Conservation (phyloP, 2,113 vertebrate genomes). For the Chaetops frenatus region DNA sequence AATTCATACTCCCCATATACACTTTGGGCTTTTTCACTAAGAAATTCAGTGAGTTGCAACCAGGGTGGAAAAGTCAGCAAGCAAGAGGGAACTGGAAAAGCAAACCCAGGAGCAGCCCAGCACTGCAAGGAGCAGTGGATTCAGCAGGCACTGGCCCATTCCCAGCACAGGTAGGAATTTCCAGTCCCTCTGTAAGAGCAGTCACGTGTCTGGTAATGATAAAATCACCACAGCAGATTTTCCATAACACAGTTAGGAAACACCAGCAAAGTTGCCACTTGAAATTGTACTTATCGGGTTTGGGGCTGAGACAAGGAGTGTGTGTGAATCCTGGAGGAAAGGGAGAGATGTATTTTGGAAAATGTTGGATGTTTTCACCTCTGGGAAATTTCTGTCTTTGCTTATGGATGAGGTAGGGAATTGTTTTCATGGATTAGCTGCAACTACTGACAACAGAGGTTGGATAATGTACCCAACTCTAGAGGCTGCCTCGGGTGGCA, state of each 20-base stretch:
- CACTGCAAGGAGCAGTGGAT: rapidly evolving
- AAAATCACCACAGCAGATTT: neutral
- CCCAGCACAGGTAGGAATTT: neutral
- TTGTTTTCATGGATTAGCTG: neutral
- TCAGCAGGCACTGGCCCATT: neutral
- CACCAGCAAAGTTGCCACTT: neutral
- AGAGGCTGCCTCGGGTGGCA: neutral
- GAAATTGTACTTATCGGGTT: neutral
- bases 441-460: neutral
- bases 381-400: neutral
- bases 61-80: neutral
- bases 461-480: neutral
- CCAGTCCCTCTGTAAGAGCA: neutral
- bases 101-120: neutral
- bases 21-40: neutral
- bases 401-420: neutral
- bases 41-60: neutral
- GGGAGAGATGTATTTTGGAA: neutral
- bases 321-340: neutral
- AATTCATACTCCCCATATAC: rapidly evolving
- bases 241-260: neutral
- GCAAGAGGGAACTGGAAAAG: neutral
- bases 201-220: neutral
- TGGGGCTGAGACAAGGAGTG: neutral
- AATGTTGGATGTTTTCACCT: rapidly evolving